Evolutionary conservation across 2,888 invertebrate genomes (phyloP), one percentile per base, ranked within the genome.

Genomic region (Salpingus planirostris): DNA sequence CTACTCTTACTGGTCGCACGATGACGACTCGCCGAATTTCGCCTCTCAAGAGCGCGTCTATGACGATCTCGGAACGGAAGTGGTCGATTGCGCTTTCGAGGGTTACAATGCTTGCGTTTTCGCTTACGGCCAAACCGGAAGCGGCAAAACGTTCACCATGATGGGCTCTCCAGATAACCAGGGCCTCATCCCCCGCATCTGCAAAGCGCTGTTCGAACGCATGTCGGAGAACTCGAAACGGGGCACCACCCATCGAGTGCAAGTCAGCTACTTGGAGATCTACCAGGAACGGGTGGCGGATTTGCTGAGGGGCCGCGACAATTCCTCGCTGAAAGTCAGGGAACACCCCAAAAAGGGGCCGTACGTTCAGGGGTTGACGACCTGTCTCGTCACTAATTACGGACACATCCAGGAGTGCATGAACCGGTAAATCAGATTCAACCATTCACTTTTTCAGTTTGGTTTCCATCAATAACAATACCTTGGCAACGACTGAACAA

Each of bases 71-170:
- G 84, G 84, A 18, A 71, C 76, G 58, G 84, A 84, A 64, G 84
- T 85, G 42, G 77, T 85, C 42, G 80, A 80, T 65, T 81, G 81
- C 67, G 84, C 83, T 41, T 84, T 84, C 64, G 77, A 82, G 55
- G 84, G 84, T 18, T 89, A 89, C 70, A 89, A 89, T 66, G 88
- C 88, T 36, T 89, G 89, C 59, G 86, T 89, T 33, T 89, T 90
- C 68, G 89, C 90, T 24, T 90, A 90, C 61, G 90, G 90, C 11
- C 89, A 90, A 69, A 90, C 89, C 2, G 89, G 89, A 43, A 87
- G 87, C 62, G 89, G 89, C 31, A 90, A 90, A 67, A 89, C 89
- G 0, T 88, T 84, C 60, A 90, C 89, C 18, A 90, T 90, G 89
- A 89, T 89, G 88, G 89, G 89, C 3, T 75, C 80, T 5, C 67